Evolutionary conservation across 2,113 vertebrate species (phyloP), one percentile per base, ranked within the genome.

Genomic region (Elachura formosa): DNA sequence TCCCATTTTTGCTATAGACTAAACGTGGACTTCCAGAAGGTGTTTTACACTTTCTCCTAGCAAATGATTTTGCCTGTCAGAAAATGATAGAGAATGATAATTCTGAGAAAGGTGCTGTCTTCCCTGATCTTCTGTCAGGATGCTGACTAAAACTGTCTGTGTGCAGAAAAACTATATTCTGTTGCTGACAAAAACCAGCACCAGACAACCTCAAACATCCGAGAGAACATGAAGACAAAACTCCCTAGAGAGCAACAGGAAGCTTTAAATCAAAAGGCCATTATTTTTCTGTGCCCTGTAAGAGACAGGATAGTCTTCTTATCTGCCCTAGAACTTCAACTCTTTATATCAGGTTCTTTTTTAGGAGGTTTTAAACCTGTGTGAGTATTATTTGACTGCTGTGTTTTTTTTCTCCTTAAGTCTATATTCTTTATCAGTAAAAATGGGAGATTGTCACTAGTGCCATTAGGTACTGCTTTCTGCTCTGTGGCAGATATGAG

Each of bases 201-300:
- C 40, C 40, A 71, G 75, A 67, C 55, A 83, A 67, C 55, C 69
- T 87, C 36, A 68, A 59, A 92, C 74, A 36, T 84, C 49, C 0
- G 0, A 89, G 51, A 43, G 48, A 92, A 74, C 11, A 8, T 2
- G 14, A 80, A 90, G 72, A 77, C 48, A 56, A 46, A 78, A 61
- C 63, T 94, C 77, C 43, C 55, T 46, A 67, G 82, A 86, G 78
- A 91, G 67, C 34, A 87, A 76, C 45, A 69, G 94, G 87, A 94
- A 91, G 75, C 78, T 94, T 93, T 94, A 91, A 92, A 95, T 96
- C 91, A 94, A 95, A 91, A 91, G n/a, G 33, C 55, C 45, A 29
- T 89, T 94, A 78, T 85, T 96, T 85, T 93, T 73, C 67, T 62
- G 5, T 95, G 84, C 48, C 78, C 51, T 41, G 4, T 69, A 87